These are phyloP conservation scores for Furnarius figulus DNA, from an alignment of 2,113 vertebrate species.

Conservation along the genomic window DNA sequence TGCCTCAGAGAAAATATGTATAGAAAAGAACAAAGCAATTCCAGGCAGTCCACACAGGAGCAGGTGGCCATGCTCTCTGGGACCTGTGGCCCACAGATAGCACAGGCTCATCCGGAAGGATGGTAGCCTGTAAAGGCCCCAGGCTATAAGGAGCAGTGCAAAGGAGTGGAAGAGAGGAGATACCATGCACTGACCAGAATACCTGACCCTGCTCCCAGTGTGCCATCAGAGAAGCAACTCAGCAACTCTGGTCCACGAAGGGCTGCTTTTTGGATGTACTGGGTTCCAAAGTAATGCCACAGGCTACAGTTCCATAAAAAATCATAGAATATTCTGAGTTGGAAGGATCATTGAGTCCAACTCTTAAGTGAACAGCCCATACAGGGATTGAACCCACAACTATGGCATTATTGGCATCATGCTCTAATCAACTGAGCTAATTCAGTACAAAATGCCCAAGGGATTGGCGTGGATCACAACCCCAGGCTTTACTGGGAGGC, in stretches of 20 bases:
- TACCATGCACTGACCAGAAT: neutral
- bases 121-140: fast-evolving
- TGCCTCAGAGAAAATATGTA: fast-evolving
- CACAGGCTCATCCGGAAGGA: neutral
- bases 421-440: neutral
- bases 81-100: fast-evolving
- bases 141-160: fast-evolving
- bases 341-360: neutral
- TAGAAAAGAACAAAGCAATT: neutral
- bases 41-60: neutral
- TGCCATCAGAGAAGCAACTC: no score
- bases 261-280: neutral
- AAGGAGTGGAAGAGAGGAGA: neutral
- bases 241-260: neutral
- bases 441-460: neutral
- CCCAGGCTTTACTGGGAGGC: neutral
- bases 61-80: neutral
- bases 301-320: neutral
- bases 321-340: neutral
- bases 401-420: neutral
- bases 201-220: no score
- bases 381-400: neutral
- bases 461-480: neutral
- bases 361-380: neutral
- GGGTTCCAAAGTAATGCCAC: neutral